Evolutionary conservation across 2,888 invertebrate species (phyloP), one percentile per base, ranked within the genome.

Genomic region (Catocala fraxini): DNA sequence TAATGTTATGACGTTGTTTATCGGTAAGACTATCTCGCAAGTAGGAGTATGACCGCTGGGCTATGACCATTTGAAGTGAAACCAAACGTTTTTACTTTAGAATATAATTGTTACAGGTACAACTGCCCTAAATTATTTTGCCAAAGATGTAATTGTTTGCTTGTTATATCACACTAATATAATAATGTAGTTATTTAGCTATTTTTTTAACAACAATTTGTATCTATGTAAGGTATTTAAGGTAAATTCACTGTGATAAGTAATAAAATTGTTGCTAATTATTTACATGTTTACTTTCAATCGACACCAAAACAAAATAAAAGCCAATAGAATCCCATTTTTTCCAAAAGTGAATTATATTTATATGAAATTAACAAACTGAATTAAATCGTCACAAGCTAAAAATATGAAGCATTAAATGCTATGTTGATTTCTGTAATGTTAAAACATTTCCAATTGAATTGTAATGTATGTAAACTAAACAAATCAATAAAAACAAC

Each of bases 331-430:
- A 63, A 65, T 70, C 78, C 81, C 79, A 80, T 81, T 82, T 81
- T 53, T 41, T 48, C 46, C 63, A 82, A 86, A 91, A 90, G 88
- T 79, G 81, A 90, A 89, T 89, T 90, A 92, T 93, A 91, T 91
- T 91, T 88, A 90, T 92, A 90, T 87, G 88, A 92, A 93, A 91
- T 88, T 85, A 89, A 90, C 83, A 91, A 90, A 90, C 90, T 86
- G 89, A 91, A 91, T 86, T 90, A 87, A 88, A 89, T 81, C 79
- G 87, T 89, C 91, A 89, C 87, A 89, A 89, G 90, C 87, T 89
- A 89, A 89, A 86, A 88, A 88, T 86, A 90, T 83, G 82, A 84
- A 83, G 84, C 85, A 84, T 83, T 84, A 83, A 81, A 87, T 84
- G 86, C 81, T 85, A 86, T 79, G 81, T 85, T 85, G 86, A 86